phyloP scores from a whole-genome alignment of 2,797 vertebrate species.

The Saxicola maurus region DNA sequence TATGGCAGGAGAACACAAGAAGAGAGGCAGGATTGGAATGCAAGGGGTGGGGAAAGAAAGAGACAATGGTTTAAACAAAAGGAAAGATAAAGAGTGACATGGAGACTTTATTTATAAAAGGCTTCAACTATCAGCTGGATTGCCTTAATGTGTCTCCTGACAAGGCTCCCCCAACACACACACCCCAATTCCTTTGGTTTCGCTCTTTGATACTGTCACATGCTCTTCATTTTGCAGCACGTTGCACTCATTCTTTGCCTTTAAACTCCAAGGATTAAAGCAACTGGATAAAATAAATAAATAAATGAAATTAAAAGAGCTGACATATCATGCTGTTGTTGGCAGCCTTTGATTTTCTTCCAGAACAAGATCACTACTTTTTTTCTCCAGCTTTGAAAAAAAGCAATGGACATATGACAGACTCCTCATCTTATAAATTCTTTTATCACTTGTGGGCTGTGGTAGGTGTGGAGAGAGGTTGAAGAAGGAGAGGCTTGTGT shows the following conservation, averaged over 20 bases:
- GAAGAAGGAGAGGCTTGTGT: not conserved
- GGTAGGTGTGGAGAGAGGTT: not conserved
- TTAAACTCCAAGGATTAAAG: conserved; percentile 79
- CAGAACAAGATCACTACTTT: conserved; percentile 71
- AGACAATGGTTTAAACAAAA: not conserved
- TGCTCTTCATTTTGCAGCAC: conserved; percentile 70
- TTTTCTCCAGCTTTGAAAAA: conserved; percentile 44
- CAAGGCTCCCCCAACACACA: conserved; percentile 50
- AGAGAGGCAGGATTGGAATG: not conserved
- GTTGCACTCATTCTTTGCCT: conserved; percentile 70
- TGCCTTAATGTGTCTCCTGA: conserved; percentile 72
- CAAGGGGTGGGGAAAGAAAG: not conserved
- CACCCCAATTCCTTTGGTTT: conserved; percentile 49
- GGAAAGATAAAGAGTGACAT: conserved; percentile 46
- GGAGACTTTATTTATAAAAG: conserved; percentile 62
- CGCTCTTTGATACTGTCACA: conserved; percentile 73
- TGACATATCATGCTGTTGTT: conserved; percentile 66
- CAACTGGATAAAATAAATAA: conserved; percentile 65
- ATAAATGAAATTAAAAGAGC: conserved; percentile 71
- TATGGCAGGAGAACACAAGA: conserved; percentile 2
- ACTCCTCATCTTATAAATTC: conserved; percentile 15
- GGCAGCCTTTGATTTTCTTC: conserved; percentile 73
- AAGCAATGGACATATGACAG: conserved; percentile 31
- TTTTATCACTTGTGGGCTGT: conserved; percentile 16
- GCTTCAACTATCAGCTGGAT: conserved; percentile 70